A percentile compares a stretch with the other conserved stretches of the same genome.
Conservation (phyloP, 2,113 vertebrate species). For the Macquaria australasica region DNA sequence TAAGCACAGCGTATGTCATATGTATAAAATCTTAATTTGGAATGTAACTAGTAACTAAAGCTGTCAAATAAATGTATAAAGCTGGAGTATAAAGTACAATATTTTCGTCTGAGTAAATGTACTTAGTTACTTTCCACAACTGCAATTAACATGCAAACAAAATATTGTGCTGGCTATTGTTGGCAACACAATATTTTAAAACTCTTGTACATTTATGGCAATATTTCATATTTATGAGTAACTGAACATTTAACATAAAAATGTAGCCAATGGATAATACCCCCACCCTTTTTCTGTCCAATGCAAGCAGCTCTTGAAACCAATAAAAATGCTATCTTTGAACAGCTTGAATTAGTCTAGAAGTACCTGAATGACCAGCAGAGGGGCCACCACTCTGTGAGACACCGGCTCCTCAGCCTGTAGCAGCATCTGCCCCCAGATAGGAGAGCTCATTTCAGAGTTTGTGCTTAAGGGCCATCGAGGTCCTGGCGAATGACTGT, state of each 20-base stretch:
- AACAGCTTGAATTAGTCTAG: slow-evolving; percentile 19
- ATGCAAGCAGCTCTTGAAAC: slow-evolving; percentile 9
- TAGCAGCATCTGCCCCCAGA: slow-evolving; percentile 44
- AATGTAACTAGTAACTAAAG: neutral
- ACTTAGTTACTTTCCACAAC: neutral
- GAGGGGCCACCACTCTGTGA: slow-evolving; percentile 58
- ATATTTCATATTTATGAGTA: neutral
- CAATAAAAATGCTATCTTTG: neutral
- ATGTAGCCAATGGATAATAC: neutral
- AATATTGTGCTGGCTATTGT: neutral
- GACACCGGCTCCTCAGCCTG: slow-evolving; percentile 33
- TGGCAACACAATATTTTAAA: neutral
- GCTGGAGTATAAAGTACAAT: neutral
- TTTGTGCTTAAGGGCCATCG: slow-evolving; percentile 65
- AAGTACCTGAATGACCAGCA: slow-evolving; percentile 57
- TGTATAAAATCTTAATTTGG: neutral
- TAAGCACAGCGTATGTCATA: neutral
- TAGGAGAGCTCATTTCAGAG: slow-evolving; percentile 69
- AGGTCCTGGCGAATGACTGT: slow-evolving; percentile 66
- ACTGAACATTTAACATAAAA: slow-evolving; percentile 1
- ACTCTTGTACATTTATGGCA: neutral
- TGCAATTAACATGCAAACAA: neutral
- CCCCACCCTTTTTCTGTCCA: neutral
- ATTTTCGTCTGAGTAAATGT: neutral
- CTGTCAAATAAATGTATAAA: neutral